phyloP scores from a whole-genome alignment of 2,797 vertebrate genomes.

The Darevskia nairensis region DNA sequence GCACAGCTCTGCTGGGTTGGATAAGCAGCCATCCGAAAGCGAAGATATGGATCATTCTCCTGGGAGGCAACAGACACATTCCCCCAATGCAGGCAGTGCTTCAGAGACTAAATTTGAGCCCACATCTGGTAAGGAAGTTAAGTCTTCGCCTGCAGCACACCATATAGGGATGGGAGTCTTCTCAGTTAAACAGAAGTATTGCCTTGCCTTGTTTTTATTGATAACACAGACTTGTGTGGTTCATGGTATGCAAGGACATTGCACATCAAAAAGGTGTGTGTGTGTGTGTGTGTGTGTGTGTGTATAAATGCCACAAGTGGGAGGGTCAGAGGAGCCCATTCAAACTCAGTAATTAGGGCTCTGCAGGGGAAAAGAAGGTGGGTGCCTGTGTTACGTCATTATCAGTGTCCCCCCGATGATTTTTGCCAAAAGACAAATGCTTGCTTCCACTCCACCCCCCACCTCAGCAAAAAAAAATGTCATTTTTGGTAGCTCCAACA shows the following conservation, averaged over 20 bases:
- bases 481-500: too few relatives aligned
- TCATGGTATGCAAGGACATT: background rate
- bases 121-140: constrained; percentile 65
- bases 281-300: too few relatives aligned
- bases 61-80: constrained; percentile 53
- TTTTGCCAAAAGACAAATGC: too few relatives aligned
- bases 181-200: background rate
- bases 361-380: too few relatives aligned
- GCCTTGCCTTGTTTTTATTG: background rate
- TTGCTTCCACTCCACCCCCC: too few relatives aligned
- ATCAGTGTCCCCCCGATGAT: too few relatives aligned
- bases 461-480: too few relatives aligned
- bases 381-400: too few relatives aligned
- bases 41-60: constrained; percentile 42
- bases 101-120: constrained; percentile 50
- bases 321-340: too few relatives aligned
- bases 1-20: constrained; percentile 56
- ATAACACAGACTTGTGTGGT: background rate
- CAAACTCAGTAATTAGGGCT: too few relatives aligned
- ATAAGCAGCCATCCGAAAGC: constrained; percentile 47
- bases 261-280: too few relatives aligned
- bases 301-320: too few relatives aligned
- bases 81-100: constrained; percentile 21
- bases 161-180: background rate
- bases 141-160: constrained; percentile 13